Conservation (phyloP, 1,140 invertebrate genomes). For the Drosophila asahinai region DNA sequence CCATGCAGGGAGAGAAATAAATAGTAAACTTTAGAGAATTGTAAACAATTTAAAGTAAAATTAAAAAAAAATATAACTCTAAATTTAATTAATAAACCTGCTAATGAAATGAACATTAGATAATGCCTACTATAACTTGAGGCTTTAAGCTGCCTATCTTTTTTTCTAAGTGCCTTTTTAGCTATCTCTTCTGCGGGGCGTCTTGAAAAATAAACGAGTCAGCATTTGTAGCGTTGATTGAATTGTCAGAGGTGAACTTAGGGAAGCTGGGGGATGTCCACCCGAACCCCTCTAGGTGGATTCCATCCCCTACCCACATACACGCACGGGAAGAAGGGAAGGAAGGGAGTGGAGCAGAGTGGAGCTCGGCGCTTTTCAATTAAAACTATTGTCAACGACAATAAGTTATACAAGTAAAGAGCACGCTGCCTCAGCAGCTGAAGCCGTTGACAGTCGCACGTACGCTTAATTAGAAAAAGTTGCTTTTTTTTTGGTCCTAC, state of each 20-base stretch:
- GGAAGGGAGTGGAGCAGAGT: not conserved
- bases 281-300: not conserved
- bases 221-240: constrained; percentile 81
- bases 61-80: too few relatives aligned
- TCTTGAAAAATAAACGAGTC: constrained; percentile 75
- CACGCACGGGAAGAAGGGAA: not conserved
- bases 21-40: accelerated
- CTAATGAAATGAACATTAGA: not conserved
- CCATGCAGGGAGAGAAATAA: constrained; percentile 1
- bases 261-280: constrained; percentile 20
- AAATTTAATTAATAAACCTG: not conserved
- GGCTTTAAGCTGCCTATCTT: not conserved
- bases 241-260: constrained; percentile 74
- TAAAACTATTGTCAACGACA: constrained; percentile 82
- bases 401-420: constrained; percentile 74
- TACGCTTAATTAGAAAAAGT: constrained; percentile 83
- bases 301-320: not conserved
- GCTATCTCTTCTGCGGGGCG: constrained; percentile 16
- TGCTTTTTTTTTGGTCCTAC: constrained; percentile 26
- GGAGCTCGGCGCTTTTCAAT: constrained; percentile 65
- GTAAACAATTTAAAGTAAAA: too few relatives aligned
- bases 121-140: not conserved
- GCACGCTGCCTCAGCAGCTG: constrained; percentile 55
- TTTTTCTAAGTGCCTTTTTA: constrained; percentile 11
- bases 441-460: constrained; percentile 76